Base-by-base conservation (phyloP, 2,888 invertebrate species). In the Aphrophora alni region DNA sequence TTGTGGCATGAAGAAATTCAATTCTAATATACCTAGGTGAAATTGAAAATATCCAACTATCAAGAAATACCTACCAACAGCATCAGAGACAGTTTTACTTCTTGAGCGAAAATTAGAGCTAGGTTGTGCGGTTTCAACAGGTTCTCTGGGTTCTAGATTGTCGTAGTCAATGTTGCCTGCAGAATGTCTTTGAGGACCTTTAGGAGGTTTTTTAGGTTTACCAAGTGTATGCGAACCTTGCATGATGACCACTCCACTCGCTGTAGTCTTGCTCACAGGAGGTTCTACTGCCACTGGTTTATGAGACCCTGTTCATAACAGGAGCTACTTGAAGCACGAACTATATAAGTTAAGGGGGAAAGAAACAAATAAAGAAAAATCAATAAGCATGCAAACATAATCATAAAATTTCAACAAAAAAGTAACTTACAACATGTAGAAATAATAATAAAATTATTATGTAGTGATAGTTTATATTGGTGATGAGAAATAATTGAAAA, bases 71-170 rank as follows among this genome's bases (percentile, higher is more conserved):
- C 78, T 73, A 95, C 95, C 95, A 86, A 93, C 91, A 80, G 93
- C 91, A 88, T 97, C 97, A 85, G 96, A 95, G 84, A 97, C 92
- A n/a, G 97, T 97, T 90, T 95, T 97, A 90, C 97, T 97, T 86
- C 97, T 92, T 85, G 93, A 93, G 86, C 97, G 91, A 89, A 97
- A 96, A 78, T 87, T 89, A 75, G 89, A 88, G 84, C 88, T 86
- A 82, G 87, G 86, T 26, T 90, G 89, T 87, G 91, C 86, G 28
- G 86, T 85, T 75, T 85, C 87, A 75, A 83, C 85, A 51, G 85
- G 85, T 73, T 85, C 86, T 85, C 81, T 76, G 26, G 82, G 44
- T 59, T 82, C 84, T 38, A 83, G 77, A 88, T 84, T 93, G 92
- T 77, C 95, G 85, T 93, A 93, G 89, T 97, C 97, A 85, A 97